Evolutionary conservation across 2,113 vertebrate species (phyloP).

Genomic region (Rallus limicola): DNA sequence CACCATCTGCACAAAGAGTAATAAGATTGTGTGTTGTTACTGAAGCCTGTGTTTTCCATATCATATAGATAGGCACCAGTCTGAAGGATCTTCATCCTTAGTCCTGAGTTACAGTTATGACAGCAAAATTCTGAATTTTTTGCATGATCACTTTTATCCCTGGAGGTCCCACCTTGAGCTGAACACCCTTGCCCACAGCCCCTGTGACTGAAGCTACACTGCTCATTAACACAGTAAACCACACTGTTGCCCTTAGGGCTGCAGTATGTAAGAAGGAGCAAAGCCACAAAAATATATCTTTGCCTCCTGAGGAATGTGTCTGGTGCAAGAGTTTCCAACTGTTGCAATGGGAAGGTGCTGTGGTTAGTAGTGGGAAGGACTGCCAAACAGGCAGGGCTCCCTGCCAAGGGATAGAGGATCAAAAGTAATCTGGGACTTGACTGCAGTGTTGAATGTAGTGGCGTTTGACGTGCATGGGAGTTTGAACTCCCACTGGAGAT

Average conservation of each 20-base stretch:
- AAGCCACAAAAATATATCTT: neutral
- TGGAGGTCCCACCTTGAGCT: neutral
- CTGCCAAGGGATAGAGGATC: neutral
- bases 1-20: neutral
- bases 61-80: neutral
- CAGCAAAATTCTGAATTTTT: neutral
- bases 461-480: neutral
- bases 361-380: neutral
- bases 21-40: neutral
- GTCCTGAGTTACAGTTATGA: neutral
- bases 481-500: neutral
- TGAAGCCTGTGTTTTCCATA: neutral
- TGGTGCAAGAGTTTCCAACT: neutral
- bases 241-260: neutral
- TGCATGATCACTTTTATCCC: neutral
- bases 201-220: neutral
- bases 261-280: neutral
- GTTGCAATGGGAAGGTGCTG: neutral
- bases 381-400: neutral
- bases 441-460: neutral
- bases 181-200: neutral
- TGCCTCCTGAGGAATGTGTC: neutral
- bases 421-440: neutral
- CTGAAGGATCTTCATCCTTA: neutral
- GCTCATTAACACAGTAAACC: neutral